These are phyloP conservation scores for Thalassarche chlororhynchos DNA, from an alignment of 2,113 vertebrate genomes.

Conservation along the genomic window DNA sequence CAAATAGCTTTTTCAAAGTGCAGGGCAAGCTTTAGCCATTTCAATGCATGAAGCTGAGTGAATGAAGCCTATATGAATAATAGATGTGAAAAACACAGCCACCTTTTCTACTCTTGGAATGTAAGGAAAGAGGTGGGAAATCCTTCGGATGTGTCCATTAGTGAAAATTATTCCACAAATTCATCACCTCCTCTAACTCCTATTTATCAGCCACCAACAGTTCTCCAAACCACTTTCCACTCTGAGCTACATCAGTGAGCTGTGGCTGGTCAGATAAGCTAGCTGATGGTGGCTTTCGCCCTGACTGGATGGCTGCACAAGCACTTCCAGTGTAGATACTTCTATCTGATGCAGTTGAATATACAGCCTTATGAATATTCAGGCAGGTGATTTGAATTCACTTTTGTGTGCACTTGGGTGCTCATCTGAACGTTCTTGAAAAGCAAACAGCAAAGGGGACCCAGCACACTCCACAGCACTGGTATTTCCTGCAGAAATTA, in stretches of 20 bases:
- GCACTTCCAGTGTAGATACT: neutral
- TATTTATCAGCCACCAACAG: neutral
- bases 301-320: neutral
- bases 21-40: neutral
- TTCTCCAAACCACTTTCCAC: neutral
- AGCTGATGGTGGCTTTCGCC: neutral
- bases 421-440: accelerated
- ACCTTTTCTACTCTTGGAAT: neutral
- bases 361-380: neutral
- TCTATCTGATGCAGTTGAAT: neutral
- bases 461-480: neutral
- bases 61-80: neutral
- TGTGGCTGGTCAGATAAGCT: neutral
- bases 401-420: neutral
- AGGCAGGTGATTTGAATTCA: neutral
- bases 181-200: neutral
- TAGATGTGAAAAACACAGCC: neutral
- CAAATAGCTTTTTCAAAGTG: neutral
- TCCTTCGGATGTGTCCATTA: neutral
- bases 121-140: neutral
- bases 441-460: neutral
- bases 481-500: neutral
- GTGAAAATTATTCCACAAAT: neutral
- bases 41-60: neutral
- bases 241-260: neutral